Conservation (phyloP, 2,888 invertebrate species). For the Acanthosoma haemorrhoidale region DNA sequence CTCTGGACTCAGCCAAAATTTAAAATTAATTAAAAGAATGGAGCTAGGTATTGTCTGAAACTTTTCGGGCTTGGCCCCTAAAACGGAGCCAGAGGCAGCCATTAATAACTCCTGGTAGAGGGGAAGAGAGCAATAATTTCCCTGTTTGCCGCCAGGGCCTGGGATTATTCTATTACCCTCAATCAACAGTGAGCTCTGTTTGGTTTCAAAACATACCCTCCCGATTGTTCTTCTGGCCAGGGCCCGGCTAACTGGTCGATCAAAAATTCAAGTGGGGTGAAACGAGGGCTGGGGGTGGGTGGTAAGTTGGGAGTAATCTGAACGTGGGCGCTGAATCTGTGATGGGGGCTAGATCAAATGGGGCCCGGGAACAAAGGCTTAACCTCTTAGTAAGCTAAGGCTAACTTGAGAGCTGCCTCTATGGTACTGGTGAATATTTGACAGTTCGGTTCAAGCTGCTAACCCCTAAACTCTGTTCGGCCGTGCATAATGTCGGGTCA, state of each 20-base stretch:
- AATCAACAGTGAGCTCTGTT: slow-evolving; percentile 54
- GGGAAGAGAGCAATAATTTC: slow-evolving; percentile 5
- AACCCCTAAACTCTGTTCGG: neutral
- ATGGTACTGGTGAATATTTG: neutral
- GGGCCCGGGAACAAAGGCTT: slow-evolving; percentile 16
- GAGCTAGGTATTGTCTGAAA: too few species aligned
- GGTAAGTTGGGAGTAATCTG: neutral
- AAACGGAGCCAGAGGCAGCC: neutral
- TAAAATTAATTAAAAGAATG: too few species aligned
- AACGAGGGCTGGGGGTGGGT: neutral
- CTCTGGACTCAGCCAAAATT: too few species aligned
- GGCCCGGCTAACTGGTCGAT: neutral
- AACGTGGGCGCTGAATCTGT: neutral
- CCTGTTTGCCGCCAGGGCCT: slow-evolving; percentile 43
- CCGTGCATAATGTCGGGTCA: neutral
- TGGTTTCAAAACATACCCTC: slow-evolving; percentile 35
- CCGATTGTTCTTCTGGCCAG: slow-evolving; percentile 4
- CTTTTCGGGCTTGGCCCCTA: too few species aligned
- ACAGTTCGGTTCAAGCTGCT: neutral
- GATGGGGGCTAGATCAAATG: neutral
- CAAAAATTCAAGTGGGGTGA: slow-evolving; percentile 17
- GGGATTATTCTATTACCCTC: slow-evolving; percentile 66
- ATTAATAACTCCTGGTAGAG: neutral
- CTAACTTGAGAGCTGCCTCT: neutral
- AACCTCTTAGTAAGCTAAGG: slow-evolving; percentile 17